These are phyloP conservation scores for Melinopterus prodromus DNA, from an alignment of 2,888 invertebrate species.

Conservation along the genomic window DNA sequence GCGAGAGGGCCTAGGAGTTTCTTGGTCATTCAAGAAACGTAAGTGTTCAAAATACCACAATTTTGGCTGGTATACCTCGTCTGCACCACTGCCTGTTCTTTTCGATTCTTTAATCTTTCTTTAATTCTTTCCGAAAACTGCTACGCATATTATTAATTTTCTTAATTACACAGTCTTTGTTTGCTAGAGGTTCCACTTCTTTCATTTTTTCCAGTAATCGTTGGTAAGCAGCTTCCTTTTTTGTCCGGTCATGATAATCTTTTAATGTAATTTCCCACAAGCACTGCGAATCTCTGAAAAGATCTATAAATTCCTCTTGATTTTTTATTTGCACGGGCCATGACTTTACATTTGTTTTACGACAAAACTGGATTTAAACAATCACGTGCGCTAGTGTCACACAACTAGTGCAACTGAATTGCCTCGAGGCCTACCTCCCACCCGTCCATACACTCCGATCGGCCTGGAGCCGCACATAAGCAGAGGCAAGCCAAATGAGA, in stretches of 20 bases:
- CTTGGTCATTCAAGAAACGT: slow-evolving; percentile 28
- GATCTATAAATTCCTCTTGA: slow-evolving; percentile 39
- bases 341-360: too few relatives aligned
- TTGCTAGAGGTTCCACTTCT: slow-evolving; percentile 35
- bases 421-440: too few relatives aligned
- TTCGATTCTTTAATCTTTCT: slow-evolving; percentile 29
- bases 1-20: slow-evolving; percentile 5
- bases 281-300: slow-evolving; percentile 37
- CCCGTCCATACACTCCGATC: too few relatives aligned
- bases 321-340: too few relatives aligned
- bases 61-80: slow-evolving; percentile 21
- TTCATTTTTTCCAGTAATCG: slow-evolving; percentile 9
- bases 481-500: too few relatives aligned
- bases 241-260: slow-evolving; percentile 34
- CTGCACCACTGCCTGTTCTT: slow-evolving; percentile 11
- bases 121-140: slow-evolving; percentile 38
- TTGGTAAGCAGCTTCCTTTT: not conserved
- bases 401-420: too few relatives aligned
- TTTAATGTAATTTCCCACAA: slow-evolving; percentile 35
- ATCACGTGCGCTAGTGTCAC: too few relatives aligned
- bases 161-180: slow-evolving; percentile 37
- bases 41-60: slow-evolving; percentile 32
- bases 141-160: slow-evolving; percentile 40
- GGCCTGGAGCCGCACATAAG: too few relatives aligned
- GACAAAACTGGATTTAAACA: too few relatives aligned